Conservation (phyloP, 2,113 vertebrate genomes). For the Patagioenas fasciata region DNA sequence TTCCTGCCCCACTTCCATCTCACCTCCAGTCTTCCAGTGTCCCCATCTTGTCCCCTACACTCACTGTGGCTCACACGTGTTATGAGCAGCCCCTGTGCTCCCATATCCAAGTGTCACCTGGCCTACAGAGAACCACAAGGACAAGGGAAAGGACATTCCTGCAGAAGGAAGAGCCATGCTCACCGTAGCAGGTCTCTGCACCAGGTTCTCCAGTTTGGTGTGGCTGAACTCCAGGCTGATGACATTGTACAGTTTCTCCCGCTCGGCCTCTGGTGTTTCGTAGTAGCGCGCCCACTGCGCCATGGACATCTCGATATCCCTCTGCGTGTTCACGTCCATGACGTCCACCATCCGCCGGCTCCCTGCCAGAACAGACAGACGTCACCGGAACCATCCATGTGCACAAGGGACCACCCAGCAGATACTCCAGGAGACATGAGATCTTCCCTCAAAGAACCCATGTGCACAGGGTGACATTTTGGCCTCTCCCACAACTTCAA, state of each 20-base stretch:
- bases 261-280: constrained; percentile 89
- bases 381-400: not conserved
- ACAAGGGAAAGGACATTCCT: not conserved
- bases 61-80: fast-evolving
- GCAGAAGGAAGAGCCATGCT: not conserved
- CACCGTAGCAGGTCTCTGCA: constrained; percentile 94
- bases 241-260: constrained; percentile 97
- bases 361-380: constrained; percentile 72
- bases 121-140: not conserved
- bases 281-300: constrained; percentile 97
- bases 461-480: fast-evolving
- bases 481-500: not conserved
- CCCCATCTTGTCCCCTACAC: not conserved
- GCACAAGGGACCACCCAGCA: not conserved
- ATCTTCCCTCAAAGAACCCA: not conserved
- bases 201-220: constrained; percentile 94
- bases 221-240: constrained; percentile 99
- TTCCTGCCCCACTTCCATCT: not conserved
- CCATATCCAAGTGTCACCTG: not conserved
- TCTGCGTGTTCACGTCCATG: constrained; percentile 98
- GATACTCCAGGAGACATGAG: not conserved
- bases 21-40: not conserved
- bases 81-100: fast-evolving
- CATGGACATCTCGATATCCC: constrained; percentile 99
- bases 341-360: constrained; percentile 95